A percentile compares a stretch with the other conserved stretches of the same genome.
These are phyloP conservation scores for Luscinia megarhynchos DNA, from an alignment of 2,797 vertebrate species.

Conservation along the genomic window DNA sequence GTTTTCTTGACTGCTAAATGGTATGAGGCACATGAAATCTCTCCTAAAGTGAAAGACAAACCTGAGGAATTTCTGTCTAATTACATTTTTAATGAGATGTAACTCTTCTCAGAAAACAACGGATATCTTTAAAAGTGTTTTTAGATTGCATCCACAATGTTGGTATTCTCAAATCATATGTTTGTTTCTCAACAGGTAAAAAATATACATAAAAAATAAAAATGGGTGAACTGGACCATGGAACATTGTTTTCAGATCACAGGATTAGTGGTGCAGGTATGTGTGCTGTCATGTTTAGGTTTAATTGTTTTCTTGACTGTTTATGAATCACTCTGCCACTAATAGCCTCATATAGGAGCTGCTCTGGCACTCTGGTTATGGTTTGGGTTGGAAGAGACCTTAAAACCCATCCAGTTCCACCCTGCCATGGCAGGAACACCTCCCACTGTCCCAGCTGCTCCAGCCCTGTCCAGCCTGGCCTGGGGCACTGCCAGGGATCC, in stretches of 20 bases:
- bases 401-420: accelerated
- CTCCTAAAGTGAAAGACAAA: not conserved
- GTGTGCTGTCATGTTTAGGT: not conserved
- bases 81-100: not conserved
- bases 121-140: not conserved
- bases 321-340: not conserved
- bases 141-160: not conserved
- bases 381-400: not conserved
- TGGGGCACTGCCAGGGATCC: not conserved
- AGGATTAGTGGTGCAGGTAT: constrained; percentile 79
- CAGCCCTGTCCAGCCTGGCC: accelerated
- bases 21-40: not conserved
- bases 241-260: constrained; percentile 61
- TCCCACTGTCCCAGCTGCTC: accelerated
- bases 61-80: not conserved
- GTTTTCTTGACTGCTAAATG: constrained; percentile 6
- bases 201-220: not conserved
- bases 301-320: not conserved
- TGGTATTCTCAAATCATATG: not conserved
- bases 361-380: not conserved
- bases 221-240: constrained; percentile 76
- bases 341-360: not conserved
- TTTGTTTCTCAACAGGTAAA: constrained; percentile 61
- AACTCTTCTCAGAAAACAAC: not conserved
- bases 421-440: not conserved